Conservation (phyloP, 2,797 vertebrate species). For the Rallus crepitans region DNA sequence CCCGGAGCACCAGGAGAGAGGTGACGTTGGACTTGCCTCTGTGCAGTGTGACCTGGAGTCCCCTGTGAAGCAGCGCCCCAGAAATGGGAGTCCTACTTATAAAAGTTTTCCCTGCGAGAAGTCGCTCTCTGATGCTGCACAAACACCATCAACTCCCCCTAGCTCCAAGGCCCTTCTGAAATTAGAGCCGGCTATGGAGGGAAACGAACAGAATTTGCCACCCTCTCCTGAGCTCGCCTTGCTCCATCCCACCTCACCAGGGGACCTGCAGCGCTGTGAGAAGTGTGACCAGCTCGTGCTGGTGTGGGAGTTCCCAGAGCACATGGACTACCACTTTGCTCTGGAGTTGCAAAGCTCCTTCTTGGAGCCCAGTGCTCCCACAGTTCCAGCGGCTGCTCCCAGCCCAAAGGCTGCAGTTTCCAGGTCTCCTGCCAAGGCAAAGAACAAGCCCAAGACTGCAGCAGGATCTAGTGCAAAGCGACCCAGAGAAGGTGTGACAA, state of each 20-base stretch:
- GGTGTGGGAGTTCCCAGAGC: slow-evolving; percentile 94
- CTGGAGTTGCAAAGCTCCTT: slow-evolving; percentile 91
- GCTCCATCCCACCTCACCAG: background rate
- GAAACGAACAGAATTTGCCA: slow-evolving; percentile 39
- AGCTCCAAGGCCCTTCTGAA: background rate
- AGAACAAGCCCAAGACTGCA: slow-evolving; percentile 81
- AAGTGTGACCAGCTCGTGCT: slow-evolving; percentile 85
- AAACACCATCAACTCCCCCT: background rate
- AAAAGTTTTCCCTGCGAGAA: background rate
- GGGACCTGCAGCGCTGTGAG: slow-evolving; percentile 85
- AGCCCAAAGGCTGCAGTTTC: background rate
- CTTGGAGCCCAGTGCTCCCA: slow-evolving; percentile 4
- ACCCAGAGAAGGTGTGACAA: slow-evolving; percentile 70
- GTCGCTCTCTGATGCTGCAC: background rate
- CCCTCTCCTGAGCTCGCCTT: background rate
- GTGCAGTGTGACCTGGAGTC: slow-evolving; percentile 26
- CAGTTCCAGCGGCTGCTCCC: background rate
- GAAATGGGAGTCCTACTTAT: background rate
- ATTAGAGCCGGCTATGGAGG: background rate
- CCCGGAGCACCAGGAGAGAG: background rate
- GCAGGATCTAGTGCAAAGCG: slow-evolving; percentile 83
- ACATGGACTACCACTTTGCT: slow-evolving; percentile 94
- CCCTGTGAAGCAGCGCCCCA: slow-evolving; percentile 2
- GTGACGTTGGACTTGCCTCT: background rate
- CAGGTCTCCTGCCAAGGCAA: slow-evolving; percentile 72